Conservation (phyloP, 2,797 vertebrate species). For the Hephaestus fuliginosus region DNA sequence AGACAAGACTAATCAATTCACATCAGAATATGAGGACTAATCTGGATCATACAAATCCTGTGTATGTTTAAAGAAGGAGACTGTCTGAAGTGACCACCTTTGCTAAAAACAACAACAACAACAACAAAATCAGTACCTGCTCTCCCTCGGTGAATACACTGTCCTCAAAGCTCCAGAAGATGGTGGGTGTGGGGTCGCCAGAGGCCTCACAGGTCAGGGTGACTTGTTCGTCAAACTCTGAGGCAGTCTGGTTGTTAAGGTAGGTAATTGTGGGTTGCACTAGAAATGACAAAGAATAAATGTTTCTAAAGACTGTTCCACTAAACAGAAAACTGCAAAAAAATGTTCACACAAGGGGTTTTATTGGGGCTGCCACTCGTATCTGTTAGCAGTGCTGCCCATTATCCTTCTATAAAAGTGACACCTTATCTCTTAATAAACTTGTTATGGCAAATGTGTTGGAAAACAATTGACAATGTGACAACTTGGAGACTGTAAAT, state of each 20-base stretch:
- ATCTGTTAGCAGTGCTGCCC: not conserved
- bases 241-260: constrained; percentile 94
- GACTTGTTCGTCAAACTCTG: constrained; percentile 94
- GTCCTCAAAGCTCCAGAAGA: constrained; percentile 94
- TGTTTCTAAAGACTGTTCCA: not conserved
- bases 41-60: no score
- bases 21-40: not conserved
- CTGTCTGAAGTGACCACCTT: not conserved
- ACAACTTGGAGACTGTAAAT: no score
- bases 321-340: not conserved
- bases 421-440: not conserved
- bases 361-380: not conserved
- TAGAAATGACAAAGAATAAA: constrained; percentile 63
- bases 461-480: no score
- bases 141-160: constrained; percentile 93
- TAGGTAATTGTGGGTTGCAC: constrained; percentile 97
- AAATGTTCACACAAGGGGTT: not conserved
- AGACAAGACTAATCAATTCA: not conserved
- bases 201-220: constrained; percentile 96
- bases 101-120: no score
- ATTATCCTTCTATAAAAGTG: not conserved
- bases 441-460: not conserved
- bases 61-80: no score
- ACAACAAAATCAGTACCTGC: constrained; percentile 87
- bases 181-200: constrained; percentile 95